These are phyloP conservation scores for Aptenodytes patagonicus DNA, from an alignment of 2,113 vertebrate genomes.

Conservation along the genomic window DNA sequence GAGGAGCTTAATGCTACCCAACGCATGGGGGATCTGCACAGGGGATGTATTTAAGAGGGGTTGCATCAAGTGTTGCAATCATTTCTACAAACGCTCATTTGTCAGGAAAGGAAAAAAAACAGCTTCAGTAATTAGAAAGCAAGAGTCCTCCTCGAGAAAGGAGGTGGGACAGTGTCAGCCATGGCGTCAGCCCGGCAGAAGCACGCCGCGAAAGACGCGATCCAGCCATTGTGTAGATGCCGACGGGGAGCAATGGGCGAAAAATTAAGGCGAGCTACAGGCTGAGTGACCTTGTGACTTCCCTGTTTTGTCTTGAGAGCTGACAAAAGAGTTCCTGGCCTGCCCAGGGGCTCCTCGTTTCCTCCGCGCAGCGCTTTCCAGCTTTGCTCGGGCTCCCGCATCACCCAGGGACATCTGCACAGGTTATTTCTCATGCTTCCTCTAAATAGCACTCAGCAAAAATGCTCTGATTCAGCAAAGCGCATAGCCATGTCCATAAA, in stretches of 20 bases:
- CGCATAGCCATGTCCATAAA: constrained; percentile 33
- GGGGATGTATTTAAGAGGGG: neutral
- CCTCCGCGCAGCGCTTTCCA: neutral
- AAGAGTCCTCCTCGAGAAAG: neutral
- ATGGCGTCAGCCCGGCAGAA: fast-evolving
- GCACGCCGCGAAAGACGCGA: fast-evolving
- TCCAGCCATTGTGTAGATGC: neutral
- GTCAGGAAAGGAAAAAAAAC: neutral
- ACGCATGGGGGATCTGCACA: fast-evolving
- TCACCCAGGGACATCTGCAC: neutral
- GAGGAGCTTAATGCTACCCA: neutral
- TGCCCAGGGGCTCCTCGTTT: neutral
- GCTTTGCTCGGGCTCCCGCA: neutral
- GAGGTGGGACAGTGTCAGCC: neutral
- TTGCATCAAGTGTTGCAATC: fast-evolving
- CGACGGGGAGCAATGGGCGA: neutral
- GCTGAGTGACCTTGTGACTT: constrained; percentile 40
- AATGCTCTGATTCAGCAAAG: constrained; percentile 62
- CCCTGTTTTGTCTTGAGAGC: constrained; percentile 54
- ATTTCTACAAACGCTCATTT: neutral
- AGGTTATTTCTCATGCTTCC: constrained; percentile 45
- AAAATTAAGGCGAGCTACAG: neutral
- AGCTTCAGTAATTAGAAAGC: neutral
- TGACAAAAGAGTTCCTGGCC: constrained; percentile 52
- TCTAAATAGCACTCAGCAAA: constrained; percentile 13